Conservation (phyloP, 2,888 invertebrate species). For the Apotomis betuletana region DNA sequence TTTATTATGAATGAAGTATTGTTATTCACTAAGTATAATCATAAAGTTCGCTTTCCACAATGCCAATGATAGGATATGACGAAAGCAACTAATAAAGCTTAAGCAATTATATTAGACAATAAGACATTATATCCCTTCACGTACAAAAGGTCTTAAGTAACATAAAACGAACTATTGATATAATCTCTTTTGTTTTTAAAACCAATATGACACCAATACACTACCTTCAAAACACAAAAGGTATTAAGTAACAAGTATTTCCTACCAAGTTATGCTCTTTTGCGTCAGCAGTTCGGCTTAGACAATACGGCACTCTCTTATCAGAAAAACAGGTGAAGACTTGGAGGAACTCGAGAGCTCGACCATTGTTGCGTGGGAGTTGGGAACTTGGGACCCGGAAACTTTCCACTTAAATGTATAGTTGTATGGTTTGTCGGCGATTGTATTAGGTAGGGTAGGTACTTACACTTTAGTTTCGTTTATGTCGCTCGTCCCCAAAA, state of each 20-base stretch:
- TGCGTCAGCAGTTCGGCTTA: background rate
- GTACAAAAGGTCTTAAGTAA: background rate
- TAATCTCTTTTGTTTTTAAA: no score
- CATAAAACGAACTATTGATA: background rate
- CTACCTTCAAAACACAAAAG: background rate
- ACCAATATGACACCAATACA: slow-evolving; percentile 4
- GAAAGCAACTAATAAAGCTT: background rate
- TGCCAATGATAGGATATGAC: background rate
- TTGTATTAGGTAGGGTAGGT: no score
- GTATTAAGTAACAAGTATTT: background rate
- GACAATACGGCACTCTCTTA: slow-evolving; percentile 40
- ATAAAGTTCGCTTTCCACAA: slow-evolving; percentile 1
- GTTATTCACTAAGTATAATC: no score
- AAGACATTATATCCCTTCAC: slow-evolving; percentile 5
- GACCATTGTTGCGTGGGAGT: slow-evolving; percentile 64
- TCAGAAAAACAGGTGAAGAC: slow-evolving; percentile 39
- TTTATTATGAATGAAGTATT: no score
- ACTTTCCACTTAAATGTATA: slow-evolving; percentile 57
- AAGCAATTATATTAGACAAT: slow-evolving; percentile 19
- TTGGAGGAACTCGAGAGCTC: slow-evolving; percentile 45
- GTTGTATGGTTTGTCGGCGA: slow-evolving; percentile 44
- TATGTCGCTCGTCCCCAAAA: no score
- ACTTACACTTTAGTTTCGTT: no score
- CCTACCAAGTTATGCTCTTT: background rate
- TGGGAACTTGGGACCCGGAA: slow-evolving; percentile 62